Base-by-base conservation (phyloP, 2,797 vertebrate species). In the Spinus pinus region DNA sequence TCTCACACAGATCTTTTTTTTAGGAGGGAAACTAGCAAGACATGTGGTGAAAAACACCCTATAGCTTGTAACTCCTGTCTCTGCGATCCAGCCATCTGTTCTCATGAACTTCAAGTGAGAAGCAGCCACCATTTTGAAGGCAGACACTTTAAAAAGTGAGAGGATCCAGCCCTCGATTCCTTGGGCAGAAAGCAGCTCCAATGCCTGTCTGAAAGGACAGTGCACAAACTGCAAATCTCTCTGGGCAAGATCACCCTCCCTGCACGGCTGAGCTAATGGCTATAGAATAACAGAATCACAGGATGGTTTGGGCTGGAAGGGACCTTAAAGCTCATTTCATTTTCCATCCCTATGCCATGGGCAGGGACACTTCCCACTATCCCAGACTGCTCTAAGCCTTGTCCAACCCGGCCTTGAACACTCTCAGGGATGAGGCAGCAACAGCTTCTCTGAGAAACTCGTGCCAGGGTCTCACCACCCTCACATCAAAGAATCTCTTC, bases 1-100 rank as follows among this genome's bases (percentile, higher is more conserved):
- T 87, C 94, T 87, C 92, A 33, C 84, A 91, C 83, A 67, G 84
- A 77, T 74, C 56, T 25, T 46, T 90, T 84, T 86, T 88, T 92
- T 46, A 93, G 94, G 88, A 87, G 90, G 95, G 91, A 95, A 96
- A 95, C 72, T 83, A 92, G 93, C 89, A 81, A 94, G 83, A 90
- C 64, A 95, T 93, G 85, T 90, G 86, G 92, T 81, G 60, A 92
- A 90, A 94, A 91, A 86, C 95, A 96, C 91, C 95, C 78, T 83
- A 86, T 90, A 88, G 84, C 93, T 87, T 90, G 70, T 91, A 95
- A 72, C 61, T 85, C 88, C 84, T 86, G 94, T 94, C 90, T 92
- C 56, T 70, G 79, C 92, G 79, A 94, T 91, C 57, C 47, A 54
- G 79, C 92, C 95, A 94, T 96, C 96, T 97, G 94, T 95, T 86